Evolutionary conservation across 2,113 vertebrate genomes (phyloP).

Genomic region (Syrmaticus mikado): DNA sequence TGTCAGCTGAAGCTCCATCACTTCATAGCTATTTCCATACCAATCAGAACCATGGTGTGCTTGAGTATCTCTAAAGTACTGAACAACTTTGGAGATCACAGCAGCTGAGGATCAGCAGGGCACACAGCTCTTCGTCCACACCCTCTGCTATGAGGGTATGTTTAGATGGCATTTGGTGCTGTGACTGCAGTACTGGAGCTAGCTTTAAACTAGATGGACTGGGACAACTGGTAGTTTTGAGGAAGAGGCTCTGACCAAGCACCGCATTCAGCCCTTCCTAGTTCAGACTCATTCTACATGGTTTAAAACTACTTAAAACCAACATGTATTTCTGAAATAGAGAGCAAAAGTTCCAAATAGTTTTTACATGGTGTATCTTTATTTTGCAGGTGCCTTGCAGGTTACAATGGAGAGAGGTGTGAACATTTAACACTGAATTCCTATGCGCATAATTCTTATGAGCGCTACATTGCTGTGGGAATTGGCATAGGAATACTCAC

Average conservation of each 20-base stretch:
- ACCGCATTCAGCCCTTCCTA: neutral
- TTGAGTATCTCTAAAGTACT: neutral
- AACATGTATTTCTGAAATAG: neutral
- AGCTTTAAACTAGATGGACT: constrained; percentile 3
- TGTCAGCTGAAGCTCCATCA: neutral
- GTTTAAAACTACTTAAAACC: neutral
- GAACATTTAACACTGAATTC: constrained; percentile 80
- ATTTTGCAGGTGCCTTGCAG: constrained; percentile 76
- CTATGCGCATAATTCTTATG: constrained; percentile 72
- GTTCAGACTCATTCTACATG: neutral
- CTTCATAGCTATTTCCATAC: neutral
- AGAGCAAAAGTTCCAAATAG: neutral
- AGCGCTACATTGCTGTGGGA: constrained; percentile 80
- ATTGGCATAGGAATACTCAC: constrained; percentile 78
- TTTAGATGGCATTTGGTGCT: neutral
- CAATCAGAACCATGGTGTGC: accelerated
- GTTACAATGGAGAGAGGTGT: constrained; percentile 82
- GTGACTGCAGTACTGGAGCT: neutral
- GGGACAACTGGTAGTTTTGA: neutral
- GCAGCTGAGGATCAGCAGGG: neutral
- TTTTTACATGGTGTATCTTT: neutral
- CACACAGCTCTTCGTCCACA: neutral
- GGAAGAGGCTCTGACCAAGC: neutral
- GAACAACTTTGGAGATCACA: neutral
- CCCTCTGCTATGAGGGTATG: neutral